Evolutionary conservation across 2,797 vertebrate species (phyloP), one percentile per base, ranked within the genome.

Genomic region (Nyctibius grandis): DNA sequence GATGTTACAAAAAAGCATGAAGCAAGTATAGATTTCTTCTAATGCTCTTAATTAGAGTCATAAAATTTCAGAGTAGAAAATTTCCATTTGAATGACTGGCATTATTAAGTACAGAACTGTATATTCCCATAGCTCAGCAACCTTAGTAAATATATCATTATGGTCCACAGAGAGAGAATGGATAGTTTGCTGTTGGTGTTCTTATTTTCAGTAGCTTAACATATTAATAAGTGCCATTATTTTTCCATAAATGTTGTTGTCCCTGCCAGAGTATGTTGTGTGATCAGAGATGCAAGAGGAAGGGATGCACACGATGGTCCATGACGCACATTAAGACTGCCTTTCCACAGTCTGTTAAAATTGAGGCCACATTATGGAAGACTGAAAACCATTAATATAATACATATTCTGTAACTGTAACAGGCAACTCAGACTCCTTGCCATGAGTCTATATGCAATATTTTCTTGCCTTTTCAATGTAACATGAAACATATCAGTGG

Each of bases 101-200:
- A 4, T 59, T 88, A 92, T 90, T 70, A 88, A 90, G 67, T 42
- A 76, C 54, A 84, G 77, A 42, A 76, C 74, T 76, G 34, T 85
- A 80, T 40, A 74, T 93, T 95, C 76, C 79, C 64, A 59, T 75
- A 79, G 81, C 57, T 94, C 86, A 89, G 79, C 88, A 93, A 42
- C 38, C 45, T 91, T 44, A 75, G 89, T 78, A 89, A 95, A 93
- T 85, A 61, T 53, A 93, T 90, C 85, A 91, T 82, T 73, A 84
- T 50, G 73, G 79, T 86, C 73, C 79, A 79, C 42, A 48, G 69
- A 86, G 50, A 54, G 33, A 70, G 48, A 45, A 87, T 12, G 51
- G 77, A 17, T 77, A 48, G 34, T 34, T 89, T 60, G 70, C 22
- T 86, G 75, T 20, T 75, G 68, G 45, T 50, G 45, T 15, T 91